Base-by-base conservation (phyloP, 1,140 invertebrate genomes). In the Wasmannia auropunctata region DNA sequence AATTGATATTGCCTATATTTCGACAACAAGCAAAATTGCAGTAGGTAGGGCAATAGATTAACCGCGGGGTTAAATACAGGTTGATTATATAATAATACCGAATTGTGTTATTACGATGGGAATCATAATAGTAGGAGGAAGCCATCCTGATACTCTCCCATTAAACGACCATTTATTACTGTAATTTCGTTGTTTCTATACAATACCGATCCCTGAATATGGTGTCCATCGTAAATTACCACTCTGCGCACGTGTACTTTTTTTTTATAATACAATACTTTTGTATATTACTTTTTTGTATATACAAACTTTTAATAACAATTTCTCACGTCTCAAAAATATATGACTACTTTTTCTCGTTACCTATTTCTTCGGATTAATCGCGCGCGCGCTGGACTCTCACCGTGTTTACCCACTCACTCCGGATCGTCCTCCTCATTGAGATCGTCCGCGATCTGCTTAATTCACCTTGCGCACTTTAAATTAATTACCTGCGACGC, bases 401-500 rank as follows among this genome's bases (percentile, higher is more conserved):
- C 25, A 8, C 19, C 25, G 14, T 34, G 51, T 81, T 63, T 28
- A 10, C 60, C 6, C 3, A 40, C 70, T 31, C 62, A 34, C 46
- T 46, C 19, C 14, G 51, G 28, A 79, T 43, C 43, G 34, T 81
- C 22, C 40, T 31, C 51, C 74, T 43, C n/a, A 28, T 81, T 25
- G 62, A n/a, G 6, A 34, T 81, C 56, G 34, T n/a, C 46, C 40
- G 34, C 49, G 22, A 40, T 37, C 2, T 56, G 51, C 19, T 74
- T 83, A 74, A 54, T 89, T 34, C 79, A 72, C 49, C 43, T 81
- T 43, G 65, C 65, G 22, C 76, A 54, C 77, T 28, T 63, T 28
- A 72, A 49, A 83, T 40, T 34, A 37, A 83, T 92, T 93, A 94
- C 93, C 93, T 94, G 93, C 86, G 56, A 88, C 80, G 56, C 91